These are phyloP conservation scores for Ceuthmochares aereus DNA, from an alignment of 2,113 vertebrate genomes.

Conservation along the genomic window DNA sequence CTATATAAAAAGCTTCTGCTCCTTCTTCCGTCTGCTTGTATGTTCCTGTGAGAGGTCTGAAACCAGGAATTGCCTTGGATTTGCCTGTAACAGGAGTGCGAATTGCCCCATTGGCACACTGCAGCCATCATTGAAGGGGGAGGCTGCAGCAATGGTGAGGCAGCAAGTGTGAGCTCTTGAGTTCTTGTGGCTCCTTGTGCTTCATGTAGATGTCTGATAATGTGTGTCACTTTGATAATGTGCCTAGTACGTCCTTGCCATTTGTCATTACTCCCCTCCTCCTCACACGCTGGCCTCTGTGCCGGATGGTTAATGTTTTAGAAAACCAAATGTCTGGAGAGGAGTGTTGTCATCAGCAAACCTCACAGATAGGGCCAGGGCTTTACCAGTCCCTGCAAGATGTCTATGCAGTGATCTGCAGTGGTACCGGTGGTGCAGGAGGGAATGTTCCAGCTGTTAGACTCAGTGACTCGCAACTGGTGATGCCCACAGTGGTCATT, in stretches of 20 bases:
- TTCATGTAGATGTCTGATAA: neutral
- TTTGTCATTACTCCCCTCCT: neutral
- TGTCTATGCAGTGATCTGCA: neutral
- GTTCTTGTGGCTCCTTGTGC: neutral
- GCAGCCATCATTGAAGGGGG: neutral
- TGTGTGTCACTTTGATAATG: neutral
- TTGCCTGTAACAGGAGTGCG: neutral
- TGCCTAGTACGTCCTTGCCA: neutral
- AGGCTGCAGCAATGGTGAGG: neutral
- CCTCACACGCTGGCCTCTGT: neutral
- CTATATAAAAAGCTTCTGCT: slow-evolving; percentile 32
- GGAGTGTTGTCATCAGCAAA: neutral
- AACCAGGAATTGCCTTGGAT: neutral
- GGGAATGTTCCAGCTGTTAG: neutral
- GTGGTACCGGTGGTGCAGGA: neutral
- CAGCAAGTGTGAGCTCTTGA: rapidly evolving
- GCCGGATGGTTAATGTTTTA: neutral
- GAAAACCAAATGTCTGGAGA: neutral
- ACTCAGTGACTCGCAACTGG: neutral
- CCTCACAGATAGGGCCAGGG: neutral
- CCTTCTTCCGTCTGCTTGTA: neutral
- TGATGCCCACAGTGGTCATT: neutral
- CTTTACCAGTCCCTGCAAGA: neutral
- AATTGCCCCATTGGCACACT: neutral
- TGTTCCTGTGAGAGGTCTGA: neutral